Conservation (phyloP, 2,888 invertebrate species). For the Cephus pulcher region DNA sequence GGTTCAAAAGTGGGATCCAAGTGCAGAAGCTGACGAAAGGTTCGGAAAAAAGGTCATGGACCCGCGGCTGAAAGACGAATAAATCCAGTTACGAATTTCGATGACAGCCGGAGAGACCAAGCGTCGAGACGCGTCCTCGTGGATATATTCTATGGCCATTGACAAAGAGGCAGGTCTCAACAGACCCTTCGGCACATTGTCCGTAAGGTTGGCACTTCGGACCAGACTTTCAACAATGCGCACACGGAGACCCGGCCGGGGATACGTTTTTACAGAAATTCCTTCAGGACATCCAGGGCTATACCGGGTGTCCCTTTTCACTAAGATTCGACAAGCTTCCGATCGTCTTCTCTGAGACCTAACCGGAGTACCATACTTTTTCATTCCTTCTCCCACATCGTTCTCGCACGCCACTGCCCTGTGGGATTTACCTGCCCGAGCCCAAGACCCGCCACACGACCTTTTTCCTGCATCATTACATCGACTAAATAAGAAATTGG, state of each 20-base stretch:
- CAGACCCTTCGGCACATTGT: not conserved
- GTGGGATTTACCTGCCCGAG: no score
- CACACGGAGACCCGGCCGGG: not conserved
- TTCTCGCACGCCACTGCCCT: no score
- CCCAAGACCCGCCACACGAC: no score
- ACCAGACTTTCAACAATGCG: not conserved
- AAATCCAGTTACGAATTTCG: not conserved
- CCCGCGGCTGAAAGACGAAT: not conserved
- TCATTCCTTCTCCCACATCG: not conserved
- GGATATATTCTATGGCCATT: not conserved
- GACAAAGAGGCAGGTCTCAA: not conserved
- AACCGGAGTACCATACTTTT: not conserved
- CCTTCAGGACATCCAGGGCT: not conserved
- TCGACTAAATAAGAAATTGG: no score
- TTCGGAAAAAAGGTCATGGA: not conserved
- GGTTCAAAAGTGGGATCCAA: no score
- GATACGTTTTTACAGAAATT: not conserved
- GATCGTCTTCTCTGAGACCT: not conserved
- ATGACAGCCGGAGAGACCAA: not conserved
- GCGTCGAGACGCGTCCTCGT: not conserved
- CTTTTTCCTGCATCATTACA: no score
- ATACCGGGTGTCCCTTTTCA: not conserved
- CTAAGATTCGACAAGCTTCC: not conserved
- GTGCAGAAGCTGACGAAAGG: not conserved
- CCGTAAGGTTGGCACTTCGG: not conserved